Base-by-base conservation (phyloP, 2,797 vertebrate genomes). In the Fratercula arctica region DNA sequence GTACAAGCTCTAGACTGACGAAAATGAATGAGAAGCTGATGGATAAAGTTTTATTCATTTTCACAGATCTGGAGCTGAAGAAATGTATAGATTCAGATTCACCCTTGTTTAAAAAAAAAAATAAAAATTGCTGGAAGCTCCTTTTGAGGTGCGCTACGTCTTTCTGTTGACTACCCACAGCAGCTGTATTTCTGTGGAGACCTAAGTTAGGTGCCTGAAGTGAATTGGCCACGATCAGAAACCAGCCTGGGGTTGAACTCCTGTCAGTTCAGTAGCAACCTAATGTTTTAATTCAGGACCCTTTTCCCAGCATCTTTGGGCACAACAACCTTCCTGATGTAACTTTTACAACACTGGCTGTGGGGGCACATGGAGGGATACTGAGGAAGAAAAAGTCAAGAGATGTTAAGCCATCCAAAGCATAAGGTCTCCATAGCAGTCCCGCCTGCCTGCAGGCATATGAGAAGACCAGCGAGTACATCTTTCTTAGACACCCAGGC, bases 401-500 rank as follows among this genome's bases (percentile, higher is more conserved):
- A 81, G 63, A 53, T 70, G 46, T 75, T 67, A 81, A 89, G 26
- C 73, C 33, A 76, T 70, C 75, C 61, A 28, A 81, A 75, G 53
- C 39, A 3, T 28, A 54, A 83, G 29, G 39, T 72, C 43, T 89
- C 74, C 33, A 3, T 10, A 75, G 87, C 69, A 90, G 78, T 18
- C 26, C 70, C 81, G 53, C 53, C 88, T 89, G 69, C 81, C 76
- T 80, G 73, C 53, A 43, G 80, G 74, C 78, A 3, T 46, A 59
- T 29, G 67, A 80, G 81, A 85, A 74, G 53, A 68, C 87, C 91
- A 94, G 91, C 83, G 72, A 91, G 85, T 59, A 86, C 91, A 93
- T 94, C 92, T 91, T 86, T 89, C 81, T 80, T 91, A 92, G 89
- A 87, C 91, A 96, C 69, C 53, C 80, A 92, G 90, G 88, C 93